Evolutionary conservation across 2,888 invertebrate species (phyloP).

Genomic region (Stomorhina lunata): DNA sequence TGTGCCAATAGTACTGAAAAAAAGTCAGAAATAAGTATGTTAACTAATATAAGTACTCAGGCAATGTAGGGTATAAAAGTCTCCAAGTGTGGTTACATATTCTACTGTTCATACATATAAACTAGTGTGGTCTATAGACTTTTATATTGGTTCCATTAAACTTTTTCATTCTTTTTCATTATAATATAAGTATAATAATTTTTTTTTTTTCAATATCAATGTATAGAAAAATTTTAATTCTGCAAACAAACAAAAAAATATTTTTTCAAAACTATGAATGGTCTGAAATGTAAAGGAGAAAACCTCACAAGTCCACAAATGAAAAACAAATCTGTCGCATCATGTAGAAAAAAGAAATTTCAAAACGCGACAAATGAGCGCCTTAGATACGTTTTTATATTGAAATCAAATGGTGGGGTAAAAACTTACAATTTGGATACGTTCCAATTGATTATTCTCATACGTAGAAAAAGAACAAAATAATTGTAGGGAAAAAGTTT

Average conservation of each 20-base stretch:
- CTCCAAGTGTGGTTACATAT: conserved; percentile 23
- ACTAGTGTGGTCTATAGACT: conserved; percentile 55
- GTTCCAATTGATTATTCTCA: conserved; percentile 70
- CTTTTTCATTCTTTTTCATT: conserved; percentile 67
- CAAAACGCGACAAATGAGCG: conserved; percentile 70
- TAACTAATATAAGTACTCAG: too few species aligned
- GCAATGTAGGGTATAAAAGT: neutral
- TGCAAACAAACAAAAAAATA: conserved; percentile 22
- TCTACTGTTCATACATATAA: conserved; percentile 23
- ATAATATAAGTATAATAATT: conserved; percentile 40
- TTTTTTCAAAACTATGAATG: conserved; percentile 40
- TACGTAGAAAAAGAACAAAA: conserved; percentile 14
- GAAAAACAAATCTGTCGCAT: conserved; percentile 52
- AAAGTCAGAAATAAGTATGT: too few species aligned
- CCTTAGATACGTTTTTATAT: conserved; percentile 59
- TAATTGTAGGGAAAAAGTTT: conserved; percentile 39
- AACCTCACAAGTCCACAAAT: conserved; percentile 2
- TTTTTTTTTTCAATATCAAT: conserved; percentile 39
- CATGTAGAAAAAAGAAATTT: conserved; percentile 66
- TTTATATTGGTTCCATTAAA: conserved; percentile 72
- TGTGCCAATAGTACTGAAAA: too few species aligned
- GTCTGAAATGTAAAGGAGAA: too few species aligned
- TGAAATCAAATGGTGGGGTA: conserved; percentile 71
- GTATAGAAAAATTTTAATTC: conserved; percentile 57
- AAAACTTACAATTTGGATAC: conserved; percentile 73